Evolutionary conservation across 92 coral and sea anemone species (phyloP).

Genomic region (Meandrina meandrites): DNA sequence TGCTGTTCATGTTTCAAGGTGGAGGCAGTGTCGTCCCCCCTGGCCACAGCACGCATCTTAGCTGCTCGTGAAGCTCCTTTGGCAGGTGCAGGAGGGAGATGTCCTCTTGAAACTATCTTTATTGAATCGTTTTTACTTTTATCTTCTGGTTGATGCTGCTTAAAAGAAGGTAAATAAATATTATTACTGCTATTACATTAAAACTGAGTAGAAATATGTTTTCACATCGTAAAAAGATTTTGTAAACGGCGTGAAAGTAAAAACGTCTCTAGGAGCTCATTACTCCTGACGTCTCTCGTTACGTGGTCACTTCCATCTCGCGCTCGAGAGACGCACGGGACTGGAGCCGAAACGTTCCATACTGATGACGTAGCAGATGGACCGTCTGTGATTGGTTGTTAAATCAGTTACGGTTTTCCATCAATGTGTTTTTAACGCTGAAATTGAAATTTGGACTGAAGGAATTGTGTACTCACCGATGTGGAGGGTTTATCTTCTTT

Average conservation of each 20-base stretch:
- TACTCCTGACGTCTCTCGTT: not conserved
- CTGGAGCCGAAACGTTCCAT: not conserved
- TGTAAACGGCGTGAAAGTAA: not conserved
- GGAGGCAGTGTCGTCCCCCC: conserved; percentile 92
- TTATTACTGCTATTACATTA: not conserved
- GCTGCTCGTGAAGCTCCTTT: conserved; percentile 95
- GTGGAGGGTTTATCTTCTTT: conserved; percentile 65
- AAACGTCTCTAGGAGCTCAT: not conserved
- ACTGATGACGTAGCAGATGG: not conserved
- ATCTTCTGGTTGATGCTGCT: conserved; percentile 56
- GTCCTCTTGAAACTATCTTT: conserved; percentile 76
- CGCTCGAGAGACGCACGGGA: not conserved
- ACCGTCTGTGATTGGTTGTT: not conserved
- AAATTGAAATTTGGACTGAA: not conserved
- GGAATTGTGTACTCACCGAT: conserved; percentile 35
- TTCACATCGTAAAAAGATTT: not conserved
- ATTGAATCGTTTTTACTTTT: conserved; percentile 65
- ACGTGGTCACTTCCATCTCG: not conserved
- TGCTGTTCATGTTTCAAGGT: conserved; percentile 73
- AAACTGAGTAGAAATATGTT: not conserved
- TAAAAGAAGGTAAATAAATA: not conserved
- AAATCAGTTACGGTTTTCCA: not conserved
- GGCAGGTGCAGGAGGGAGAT: conserved; percentile 59
- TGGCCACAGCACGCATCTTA: conserved; percentile 96
- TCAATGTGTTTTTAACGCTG: not conserved